Conservation (phyloP, 2,797 vertebrate species). For the Paratrypauchen microcephalus region DNA sequence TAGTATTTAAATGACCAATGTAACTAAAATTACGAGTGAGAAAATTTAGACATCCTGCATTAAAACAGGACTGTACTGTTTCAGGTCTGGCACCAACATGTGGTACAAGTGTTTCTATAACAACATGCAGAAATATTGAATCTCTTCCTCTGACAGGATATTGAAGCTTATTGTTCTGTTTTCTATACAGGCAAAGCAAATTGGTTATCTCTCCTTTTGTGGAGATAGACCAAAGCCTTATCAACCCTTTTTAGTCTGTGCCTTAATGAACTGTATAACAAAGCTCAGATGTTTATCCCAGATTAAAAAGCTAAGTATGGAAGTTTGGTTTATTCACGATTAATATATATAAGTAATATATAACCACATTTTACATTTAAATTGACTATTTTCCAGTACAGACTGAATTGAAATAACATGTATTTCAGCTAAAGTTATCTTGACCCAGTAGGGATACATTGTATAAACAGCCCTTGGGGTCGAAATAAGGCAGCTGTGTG, state of each 20-base stretch:
- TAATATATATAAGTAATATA: too few relatives aligned
- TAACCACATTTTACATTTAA: too few relatives aligned
- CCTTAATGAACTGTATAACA: slow-evolving; percentile 5
- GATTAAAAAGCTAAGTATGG: not conserved
- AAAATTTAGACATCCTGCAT: not conserved
- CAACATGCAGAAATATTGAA: slow-evolving; percentile 18
- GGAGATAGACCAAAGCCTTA: not conserved
- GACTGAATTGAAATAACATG: too few relatives aligned
- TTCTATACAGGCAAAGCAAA: slow-evolving; percentile 11
- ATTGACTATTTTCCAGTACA: too few relatives aligned
- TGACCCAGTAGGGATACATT: too few relatives aligned
- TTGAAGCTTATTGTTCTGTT: slow-evolving; percentile 46
- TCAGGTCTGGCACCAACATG: slow-evolving; percentile 9
- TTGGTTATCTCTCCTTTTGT: slow-evolving; percentile 18
- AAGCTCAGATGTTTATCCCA: not conserved
- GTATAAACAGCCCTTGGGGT: too few relatives aligned
- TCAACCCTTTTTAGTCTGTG: slow-evolving; percentile 1
- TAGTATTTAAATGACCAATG: not conserved
- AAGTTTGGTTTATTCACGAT: too few relatives aligned
- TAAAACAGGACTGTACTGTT: not conserved
- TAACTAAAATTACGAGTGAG: not conserved
- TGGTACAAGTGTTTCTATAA: slow-evolving; percentile 6
- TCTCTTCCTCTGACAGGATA: slow-evolving; percentile 49
- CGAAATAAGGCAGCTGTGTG: too few relatives aligned
- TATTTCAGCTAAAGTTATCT: too few relatives aligned